These are phyloP conservation scores for Aspidiotus rigidus DNA, from an alignment of 2,888 invertebrate genomes.

Conservation along the genomic window DNA sequence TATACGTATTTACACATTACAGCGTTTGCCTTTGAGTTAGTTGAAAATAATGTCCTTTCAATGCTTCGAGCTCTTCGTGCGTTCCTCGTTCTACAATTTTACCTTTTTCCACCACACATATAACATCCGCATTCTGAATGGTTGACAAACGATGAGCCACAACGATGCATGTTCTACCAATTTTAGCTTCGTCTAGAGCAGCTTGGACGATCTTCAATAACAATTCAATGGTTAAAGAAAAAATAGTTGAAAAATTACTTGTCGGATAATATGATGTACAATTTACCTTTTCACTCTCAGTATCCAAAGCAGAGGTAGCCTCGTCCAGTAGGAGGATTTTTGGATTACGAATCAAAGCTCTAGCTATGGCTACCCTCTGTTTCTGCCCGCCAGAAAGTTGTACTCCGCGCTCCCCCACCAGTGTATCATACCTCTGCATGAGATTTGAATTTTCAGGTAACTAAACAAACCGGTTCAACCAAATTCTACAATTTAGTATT, in stretches of 20 bases:
- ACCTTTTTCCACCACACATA: constrained; percentile 63
- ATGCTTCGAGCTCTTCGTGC: constrained; percentile 61
- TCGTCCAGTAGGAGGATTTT: constrained; percentile 70
- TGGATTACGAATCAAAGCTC: constrained; percentile 70
- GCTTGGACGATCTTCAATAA: constrained; percentile 63
- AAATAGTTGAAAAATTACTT: too few species aligned
- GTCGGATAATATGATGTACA: not conserved
- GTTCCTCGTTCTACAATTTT: constrained; percentile 60
- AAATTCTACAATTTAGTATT: not conserved
- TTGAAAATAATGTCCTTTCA: constrained; percentile 56
- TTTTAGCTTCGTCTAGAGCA: constrained; percentile 70
- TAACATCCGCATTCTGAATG: constrained; percentile 68
- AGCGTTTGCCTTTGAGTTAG: constrained; percentile 54
- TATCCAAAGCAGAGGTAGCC: constrained; percentile 77
- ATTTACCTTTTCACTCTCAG: constrained; percentile 66
- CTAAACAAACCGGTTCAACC: not conserved
- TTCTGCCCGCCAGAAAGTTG: constrained; percentile 76
- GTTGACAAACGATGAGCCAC: constrained; percentile 82
- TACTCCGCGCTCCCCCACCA: constrained; percentile 66
- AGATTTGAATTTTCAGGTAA: not conserved
- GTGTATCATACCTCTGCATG: constrained; percentile 60
- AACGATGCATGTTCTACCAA: constrained; percentile 72
- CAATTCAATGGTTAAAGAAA: not conserved
- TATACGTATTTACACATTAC: constrained; percentile 8
- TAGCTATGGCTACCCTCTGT: constrained; percentile 75